Evolutionary conservation across 2,888 invertebrate genomes (phyloP).

Genomic region (Synergus gifuensis): DNA sequence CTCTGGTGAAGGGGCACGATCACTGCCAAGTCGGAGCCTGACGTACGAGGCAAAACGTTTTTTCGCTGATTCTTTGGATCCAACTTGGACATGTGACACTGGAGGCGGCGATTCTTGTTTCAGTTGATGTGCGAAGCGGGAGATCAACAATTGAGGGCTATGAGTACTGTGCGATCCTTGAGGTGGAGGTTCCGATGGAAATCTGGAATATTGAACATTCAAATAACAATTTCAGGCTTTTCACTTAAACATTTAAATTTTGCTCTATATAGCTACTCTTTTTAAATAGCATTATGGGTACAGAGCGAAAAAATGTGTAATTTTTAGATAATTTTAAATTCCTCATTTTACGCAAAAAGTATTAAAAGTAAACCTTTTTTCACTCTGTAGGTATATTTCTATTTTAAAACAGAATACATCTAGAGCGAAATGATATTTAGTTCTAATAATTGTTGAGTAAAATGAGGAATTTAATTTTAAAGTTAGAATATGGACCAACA

Average conservation of each 20-base stretch:
- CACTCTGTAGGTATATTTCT: no score
- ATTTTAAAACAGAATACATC: no score
- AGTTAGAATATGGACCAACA: no score
- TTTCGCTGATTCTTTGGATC: conserved; percentile 79
- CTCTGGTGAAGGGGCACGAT: conserved; percentile 76
- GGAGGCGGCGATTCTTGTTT: conserved; percentile 71
- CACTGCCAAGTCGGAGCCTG: conserved; percentile 85
- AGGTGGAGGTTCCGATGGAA: conserved; percentile 73
- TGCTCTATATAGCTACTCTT: no score
- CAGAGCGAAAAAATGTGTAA: no score
- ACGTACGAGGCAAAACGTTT: conserved; percentile 91
- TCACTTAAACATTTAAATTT: background rate
- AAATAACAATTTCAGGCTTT: background rate
- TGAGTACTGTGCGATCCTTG: conserved; percentile 71
- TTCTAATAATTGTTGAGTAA: no score
- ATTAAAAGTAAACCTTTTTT: no score
- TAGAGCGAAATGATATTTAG: no score
- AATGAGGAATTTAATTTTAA: no score
- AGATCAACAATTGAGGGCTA: conserved; percentile 74
- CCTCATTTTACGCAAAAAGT: no score
- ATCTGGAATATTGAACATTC: conserved; percentile 62
- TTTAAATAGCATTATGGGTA: no score
- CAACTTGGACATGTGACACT: conserved; percentile 63
- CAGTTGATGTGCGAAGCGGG: conserved; percentile 73
- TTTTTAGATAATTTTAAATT: no score